phyloP scores from a whole-genome alignment of 2,113 vertebrate genomes.

The Nothobranchius furzeri region DNA sequence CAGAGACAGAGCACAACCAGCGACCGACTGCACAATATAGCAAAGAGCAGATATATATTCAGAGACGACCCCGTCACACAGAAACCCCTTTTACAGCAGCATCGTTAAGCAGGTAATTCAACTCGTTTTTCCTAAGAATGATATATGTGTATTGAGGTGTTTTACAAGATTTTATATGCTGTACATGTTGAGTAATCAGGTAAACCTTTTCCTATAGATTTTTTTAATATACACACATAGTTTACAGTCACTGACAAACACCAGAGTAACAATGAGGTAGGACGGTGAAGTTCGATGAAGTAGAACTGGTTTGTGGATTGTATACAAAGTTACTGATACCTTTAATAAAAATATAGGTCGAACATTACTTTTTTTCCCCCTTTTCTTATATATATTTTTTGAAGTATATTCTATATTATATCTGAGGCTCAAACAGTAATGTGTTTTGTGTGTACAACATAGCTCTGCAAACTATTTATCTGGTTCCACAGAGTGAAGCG shows the following conservation, averaged over 20 bases:
- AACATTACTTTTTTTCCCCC: slow-evolving; percentile 42
- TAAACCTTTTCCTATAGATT: slow-evolving; percentile 68
- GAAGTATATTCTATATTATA: slow-evolving; percentile 50
- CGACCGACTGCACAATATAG: slow-evolving; percentile 71
- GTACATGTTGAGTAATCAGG: slow-evolving; percentile 73
- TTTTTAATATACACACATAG: slow-evolving; percentile 70
- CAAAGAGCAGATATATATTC: slow-evolving; percentile 72
- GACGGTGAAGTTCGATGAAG: slow-evolving; percentile 81
- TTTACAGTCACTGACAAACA: slow-evolving; percentile 78
- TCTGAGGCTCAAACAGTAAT: slow-evolving; percentile 61
- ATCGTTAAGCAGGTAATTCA: slow-evolving; percentile 74
- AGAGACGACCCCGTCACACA: slow-evolving; percentile 59
- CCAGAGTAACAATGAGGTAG: slow-evolving; percentile 85
- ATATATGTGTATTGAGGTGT: slow-evolving; percentile 74
- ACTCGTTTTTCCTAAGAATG: slow-evolving; percentile 68
- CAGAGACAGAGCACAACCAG: slow-evolving; percentile 72
- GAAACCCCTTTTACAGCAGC: slow-evolving; percentile 66
- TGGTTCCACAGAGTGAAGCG: slow-evolving; percentile 45
- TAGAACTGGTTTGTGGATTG: slow-evolving; percentile 77
- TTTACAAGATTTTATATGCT: slow-evolving; percentile 73
- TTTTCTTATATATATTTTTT: slow-evolving; percentile 11
- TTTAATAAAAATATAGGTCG: slow-evolving; percentile 73
- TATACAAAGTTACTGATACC: slow-evolving; percentile 76
- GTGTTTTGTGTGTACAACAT: slow-evolving; percentile 35
- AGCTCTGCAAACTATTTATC: slow-evolving; percentile 49